Percentiles rank a stretch among this genome's conserved stretches.
phyloP scores from a whole-genome alignment of 35 echinoderm and acorn worm genomes.

The Ophioderma brevispina region DNA sequence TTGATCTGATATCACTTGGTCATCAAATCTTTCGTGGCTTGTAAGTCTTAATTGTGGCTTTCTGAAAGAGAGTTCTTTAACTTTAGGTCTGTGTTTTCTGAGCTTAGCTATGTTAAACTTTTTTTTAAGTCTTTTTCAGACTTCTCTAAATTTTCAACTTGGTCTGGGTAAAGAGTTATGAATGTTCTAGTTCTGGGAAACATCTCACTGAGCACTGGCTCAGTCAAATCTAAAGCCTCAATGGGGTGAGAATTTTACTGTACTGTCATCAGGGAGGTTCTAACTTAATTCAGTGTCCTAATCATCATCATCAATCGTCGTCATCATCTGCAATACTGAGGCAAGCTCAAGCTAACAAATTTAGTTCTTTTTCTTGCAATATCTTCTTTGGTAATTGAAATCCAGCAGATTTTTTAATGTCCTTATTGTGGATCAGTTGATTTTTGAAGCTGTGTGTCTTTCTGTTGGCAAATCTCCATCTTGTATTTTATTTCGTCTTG shows the following conservation, averaged over 20 bases:
- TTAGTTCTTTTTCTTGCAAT: not conserved
- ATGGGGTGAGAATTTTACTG: not conserved
- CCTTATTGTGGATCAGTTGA: not conserved
- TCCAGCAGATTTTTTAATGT: not conserved
- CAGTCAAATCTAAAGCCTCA: not conserved
- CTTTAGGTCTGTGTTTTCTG: not conserved
- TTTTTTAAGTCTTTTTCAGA: not conserved
- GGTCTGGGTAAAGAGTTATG: too few relatives aligned
- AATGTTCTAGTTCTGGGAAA: not conserved
- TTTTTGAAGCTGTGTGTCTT: not conserved
- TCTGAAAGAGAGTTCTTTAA: not conserved
- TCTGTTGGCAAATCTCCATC: not conserved
- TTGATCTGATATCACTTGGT: constrained; percentile 25
- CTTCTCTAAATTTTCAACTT: not conserved
- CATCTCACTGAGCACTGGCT: not conserved
- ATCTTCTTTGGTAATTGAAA: not conserved
- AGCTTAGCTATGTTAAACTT: not conserved
- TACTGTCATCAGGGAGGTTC: not conserved
- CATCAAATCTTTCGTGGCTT: constrained; percentile 15
- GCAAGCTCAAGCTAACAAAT: not conserved
- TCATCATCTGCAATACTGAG: too few relatives aligned
- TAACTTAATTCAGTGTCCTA: not conserved
- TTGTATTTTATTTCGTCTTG: not conserved
- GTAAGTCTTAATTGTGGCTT: not conserved
- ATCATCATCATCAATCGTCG: too few relatives aligned